Conservation (phyloP, 2,113 vertebrate species). For the Phainopepla nitens region DNA sequence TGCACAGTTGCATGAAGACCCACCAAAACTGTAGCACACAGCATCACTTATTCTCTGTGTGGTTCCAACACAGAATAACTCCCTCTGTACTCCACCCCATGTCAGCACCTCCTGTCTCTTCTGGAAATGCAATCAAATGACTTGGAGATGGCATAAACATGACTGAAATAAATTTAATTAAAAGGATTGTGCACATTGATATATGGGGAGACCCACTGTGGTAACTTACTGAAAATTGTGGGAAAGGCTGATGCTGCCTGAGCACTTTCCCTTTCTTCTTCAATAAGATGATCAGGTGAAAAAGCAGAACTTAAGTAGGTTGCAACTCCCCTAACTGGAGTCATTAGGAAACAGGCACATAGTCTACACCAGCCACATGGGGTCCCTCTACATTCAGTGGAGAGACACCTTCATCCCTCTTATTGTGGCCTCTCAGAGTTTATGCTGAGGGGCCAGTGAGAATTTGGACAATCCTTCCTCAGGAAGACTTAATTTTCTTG, state of each 20-base stretch:
- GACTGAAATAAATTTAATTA: not conserved
- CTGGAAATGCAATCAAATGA: not conserved
- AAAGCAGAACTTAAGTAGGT: not conserved
- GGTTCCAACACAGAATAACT: not conserved
- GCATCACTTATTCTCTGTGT: not conserved
- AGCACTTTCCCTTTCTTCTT: not conserved
- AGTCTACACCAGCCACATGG: conserved; percentile 31
- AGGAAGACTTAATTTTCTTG: not conserved
- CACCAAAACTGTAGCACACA: not conserved
- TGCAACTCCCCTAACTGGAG: not conserved
- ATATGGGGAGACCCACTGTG: not conserved
- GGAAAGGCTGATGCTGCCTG: not conserved
- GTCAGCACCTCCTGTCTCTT: not conserved
- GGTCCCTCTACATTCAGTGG: conserved; percentile 54
- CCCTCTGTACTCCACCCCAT: not conserved
- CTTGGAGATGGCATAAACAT: not conserved
- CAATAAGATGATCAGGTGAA: not conserved
- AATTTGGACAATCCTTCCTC: not conserved
- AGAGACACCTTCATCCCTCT: not conserved
- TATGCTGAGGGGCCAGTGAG: not conserved
- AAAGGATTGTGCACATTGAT: not conserved
- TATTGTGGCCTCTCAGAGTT: not conserved
- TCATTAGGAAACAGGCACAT: not conserved
- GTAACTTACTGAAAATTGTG: not conserved
- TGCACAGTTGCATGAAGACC: not conserved